phyloP scores from a whole-genome alignment of 2,113 vertebrate species.

The Orthonyx spaldingii region DNA sequence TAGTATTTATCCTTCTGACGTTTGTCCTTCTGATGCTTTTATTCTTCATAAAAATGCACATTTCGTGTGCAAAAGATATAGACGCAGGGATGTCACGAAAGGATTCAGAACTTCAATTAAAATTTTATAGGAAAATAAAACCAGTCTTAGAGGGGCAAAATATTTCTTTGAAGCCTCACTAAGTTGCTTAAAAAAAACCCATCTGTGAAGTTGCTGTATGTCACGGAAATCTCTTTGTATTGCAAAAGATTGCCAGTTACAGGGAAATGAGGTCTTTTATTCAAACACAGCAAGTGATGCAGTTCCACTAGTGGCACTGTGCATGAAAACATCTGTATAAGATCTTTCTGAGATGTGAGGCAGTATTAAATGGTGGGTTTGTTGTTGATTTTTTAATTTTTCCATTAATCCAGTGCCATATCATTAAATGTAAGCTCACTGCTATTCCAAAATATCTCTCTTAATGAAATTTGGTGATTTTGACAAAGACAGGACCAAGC shows the following conservation, averaged over 20 bases:
- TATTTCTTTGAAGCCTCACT: background rate
- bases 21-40: background rate
- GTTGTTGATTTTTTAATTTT: background rate
- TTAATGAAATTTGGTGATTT: background rate
- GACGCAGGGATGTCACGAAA: background rate
- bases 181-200: background rate
- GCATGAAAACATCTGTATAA: background rate
- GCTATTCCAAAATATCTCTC: background rate
- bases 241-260: constrained; percentile 10
- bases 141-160: background rate
- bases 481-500: background rate
- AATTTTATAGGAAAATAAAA: constrained; percentile 9
- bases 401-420: background rate
- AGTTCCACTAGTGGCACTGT: background rate
- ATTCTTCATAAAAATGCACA: background rate
- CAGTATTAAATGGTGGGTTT: background rate
- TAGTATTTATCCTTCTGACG: background rate
- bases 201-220: background rate
- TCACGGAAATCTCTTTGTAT: constrained; percentile 12
- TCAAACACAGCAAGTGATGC: background rate
- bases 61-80: background rate
- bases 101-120: background rate
- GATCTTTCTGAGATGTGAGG: background rate
- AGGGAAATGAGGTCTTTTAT: constrained; percentile 4
- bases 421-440: background rate